Percentiles rank a stretch among this genome's conserved stretches.
Conservation (phyloP, 1,140 invertebrate genomes). For the Euura lappo region DNA sequence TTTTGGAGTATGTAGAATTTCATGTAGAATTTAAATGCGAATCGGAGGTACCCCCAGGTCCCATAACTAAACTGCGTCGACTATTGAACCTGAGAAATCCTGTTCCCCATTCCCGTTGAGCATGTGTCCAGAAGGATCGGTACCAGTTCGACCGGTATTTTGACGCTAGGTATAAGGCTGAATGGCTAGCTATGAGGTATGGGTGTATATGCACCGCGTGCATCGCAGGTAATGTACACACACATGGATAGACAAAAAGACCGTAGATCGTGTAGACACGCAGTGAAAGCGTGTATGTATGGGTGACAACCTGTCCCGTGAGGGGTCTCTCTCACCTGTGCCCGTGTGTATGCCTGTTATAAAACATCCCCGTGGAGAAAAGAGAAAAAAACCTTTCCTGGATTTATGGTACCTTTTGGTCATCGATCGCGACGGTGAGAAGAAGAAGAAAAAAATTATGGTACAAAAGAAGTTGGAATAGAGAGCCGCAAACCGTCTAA, state of each 20-base stretch:
- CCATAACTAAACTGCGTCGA: neutral
- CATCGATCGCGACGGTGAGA: too few relatives aligned
- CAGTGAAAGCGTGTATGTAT: neutral
- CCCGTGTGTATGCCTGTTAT: neutral
- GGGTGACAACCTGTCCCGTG: neutral
- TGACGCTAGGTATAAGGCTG: neutral
- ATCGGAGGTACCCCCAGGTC: neutral
- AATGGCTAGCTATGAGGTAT: neutral
- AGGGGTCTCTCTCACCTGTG: neutral
- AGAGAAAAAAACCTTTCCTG: too few relatives aligned
- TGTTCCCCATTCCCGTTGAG: neutral
- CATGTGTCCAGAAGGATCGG: neutral
- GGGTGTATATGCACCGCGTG: too few relatives aligned
- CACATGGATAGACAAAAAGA: neutral
- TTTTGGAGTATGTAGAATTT: too few relatives aligned
- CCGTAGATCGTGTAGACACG: neutral
- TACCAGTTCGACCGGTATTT: constrained; percentile 6
- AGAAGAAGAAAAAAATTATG: too few relatives aligned
- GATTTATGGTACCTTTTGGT: too few relatives aligned
- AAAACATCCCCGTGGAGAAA: too few relatives aligned
- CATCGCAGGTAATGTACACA: too few relatives aligned
- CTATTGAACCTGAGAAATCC: neutral
- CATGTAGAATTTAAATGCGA: too few relatives aligned
- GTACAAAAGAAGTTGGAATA: too few relatives aligned
- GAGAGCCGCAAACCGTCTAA: too few relatives aligned